phyloP scores from a whole-genome alignment of 2,797 vertebrate genomes.

The Astyanax mexicanus region DNA sequence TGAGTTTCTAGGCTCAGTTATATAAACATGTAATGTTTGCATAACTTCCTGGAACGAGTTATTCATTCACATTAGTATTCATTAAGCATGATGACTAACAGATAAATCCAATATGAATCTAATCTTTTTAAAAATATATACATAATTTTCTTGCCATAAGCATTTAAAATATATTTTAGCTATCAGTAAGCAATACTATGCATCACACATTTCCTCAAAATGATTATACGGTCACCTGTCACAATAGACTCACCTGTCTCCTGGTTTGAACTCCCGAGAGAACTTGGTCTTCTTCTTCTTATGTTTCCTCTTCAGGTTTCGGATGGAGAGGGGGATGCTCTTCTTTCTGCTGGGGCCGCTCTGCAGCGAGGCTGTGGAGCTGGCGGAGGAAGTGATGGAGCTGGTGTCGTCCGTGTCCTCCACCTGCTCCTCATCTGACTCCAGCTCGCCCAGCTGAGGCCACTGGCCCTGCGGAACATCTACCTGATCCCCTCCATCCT shows the following conservation, averaged over 20 bases:
- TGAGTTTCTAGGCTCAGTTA: too few species aligned
- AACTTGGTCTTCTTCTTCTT: constrained; percentile 98
- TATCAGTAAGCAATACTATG: too few species aligned
- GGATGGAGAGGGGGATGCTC: constrained; percentile 95
- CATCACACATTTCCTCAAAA: too few species aligned
- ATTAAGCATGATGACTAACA: too few species aligned
- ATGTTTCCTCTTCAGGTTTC: constrained; percentile 96
- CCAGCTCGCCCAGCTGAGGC: constrained; percentile 85
- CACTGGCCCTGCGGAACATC: constrained; percentile 63
- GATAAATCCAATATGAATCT: too few species aligned
- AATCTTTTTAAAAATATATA: too few species aligned
- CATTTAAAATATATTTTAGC: too few species aligned
- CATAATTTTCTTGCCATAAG: too few species aligned
- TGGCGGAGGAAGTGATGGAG: constrained; percentile 95
- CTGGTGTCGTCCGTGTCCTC: constrained; percentile 96
- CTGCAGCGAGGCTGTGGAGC: constrained; percentile 95
- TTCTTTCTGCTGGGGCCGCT: constrained; percentile 90
- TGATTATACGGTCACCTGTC: too few species aligned
- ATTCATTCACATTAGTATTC: too few species aligned
- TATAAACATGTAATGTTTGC: too few species aligned
- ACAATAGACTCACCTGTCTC: constrained; percentile 84
- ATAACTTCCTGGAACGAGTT: too few species aligned
- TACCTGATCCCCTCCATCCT: constrained; percentile 71
- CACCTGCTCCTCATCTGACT: constrained; percentile 91
- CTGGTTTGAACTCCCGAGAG: constrained; percentile 93